These are phyloP conservation scores for Cancer borealis DNA, from an alignment of 2,888 invertebrate genomes.

Conservation along the genomic window DNA sequence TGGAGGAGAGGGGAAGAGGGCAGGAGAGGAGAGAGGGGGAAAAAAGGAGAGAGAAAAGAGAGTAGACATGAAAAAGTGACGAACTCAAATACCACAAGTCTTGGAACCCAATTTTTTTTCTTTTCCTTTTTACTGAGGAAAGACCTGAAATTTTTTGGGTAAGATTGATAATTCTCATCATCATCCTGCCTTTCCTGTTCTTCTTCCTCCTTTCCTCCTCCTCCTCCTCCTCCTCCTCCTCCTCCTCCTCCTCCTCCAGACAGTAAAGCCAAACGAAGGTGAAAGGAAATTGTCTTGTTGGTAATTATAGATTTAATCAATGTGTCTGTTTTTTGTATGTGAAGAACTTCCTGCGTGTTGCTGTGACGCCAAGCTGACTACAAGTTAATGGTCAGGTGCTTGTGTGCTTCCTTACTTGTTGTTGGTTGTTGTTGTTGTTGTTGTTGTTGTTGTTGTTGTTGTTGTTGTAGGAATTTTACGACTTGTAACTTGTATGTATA, in stretches of 20 bases:
- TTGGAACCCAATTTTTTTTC: slow-evolving; percentile 23
- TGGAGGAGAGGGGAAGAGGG: background rate
- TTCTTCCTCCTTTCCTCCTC: background rate
- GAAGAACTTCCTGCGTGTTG: background rate
- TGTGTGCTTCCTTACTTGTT: background rate
- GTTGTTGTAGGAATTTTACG: background rate
- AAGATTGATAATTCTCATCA: slow-evolving; percentile 9
- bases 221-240: background rate
- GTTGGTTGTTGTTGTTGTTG: background rate
- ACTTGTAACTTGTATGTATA: background rate
- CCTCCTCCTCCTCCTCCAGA: background rate
- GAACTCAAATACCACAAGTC: slow-evolving; percentile 38
- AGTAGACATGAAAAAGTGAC: slow-evolving; percentile 12
- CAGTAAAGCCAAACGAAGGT: slow-evolving; percentile 22
- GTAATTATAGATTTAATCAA: slow-evolving; percentile 29
- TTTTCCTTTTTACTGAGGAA: background rate
- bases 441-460: background rate
- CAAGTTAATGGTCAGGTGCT: background rate
- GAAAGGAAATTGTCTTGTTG: slow-evolving; percentile 38
- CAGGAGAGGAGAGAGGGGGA: background rate
- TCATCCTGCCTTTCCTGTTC: slow-evolving; percentile 3
- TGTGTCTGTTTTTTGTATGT: background rate
- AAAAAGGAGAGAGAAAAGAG: background rate
- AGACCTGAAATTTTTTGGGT: background rate
- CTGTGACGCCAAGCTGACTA: background rate